A percentile compares a stretch with the other conserved stretches of the same genome.
These are phyloP conservation scores for Drosophila ironensis DNA, from an alignment of 1,140 invertebrate genomes.

Conservation along the genomic window DNA sequence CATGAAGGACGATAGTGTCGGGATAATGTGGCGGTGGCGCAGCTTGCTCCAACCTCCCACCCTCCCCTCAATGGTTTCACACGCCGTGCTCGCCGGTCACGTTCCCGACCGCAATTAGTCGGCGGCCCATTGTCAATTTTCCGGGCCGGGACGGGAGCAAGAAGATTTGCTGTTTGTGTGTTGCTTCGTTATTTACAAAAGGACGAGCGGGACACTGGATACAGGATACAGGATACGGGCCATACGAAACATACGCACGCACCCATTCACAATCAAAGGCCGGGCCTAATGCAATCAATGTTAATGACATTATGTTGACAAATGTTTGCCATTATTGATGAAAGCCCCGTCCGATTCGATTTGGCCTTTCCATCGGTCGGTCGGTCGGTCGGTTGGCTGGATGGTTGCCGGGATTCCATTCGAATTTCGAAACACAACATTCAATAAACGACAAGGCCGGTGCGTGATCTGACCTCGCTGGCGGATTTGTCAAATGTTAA, in stretches of 20 bases:
- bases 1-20: conserved; percentile 11
- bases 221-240: not conserved
- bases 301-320: conserved; percentile 80
- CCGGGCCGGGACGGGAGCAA: not conserved
- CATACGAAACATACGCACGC: conserved; percentile 3
- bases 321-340: conserved; percentile 79
- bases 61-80: not conserved
- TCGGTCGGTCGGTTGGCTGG: too few relatives aligned
- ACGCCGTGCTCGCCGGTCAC: conserved; percentile 42
- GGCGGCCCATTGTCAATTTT: conserved; percentile 56
- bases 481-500: conserved; percentile 28
- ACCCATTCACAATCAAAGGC: conserved; percentile 66
- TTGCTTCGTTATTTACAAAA: conserved; percentile 68
- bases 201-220: conserved; percentile 16
- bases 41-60: too few relatives aligned
- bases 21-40: too few relatives aligned
- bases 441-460: too few relatives aligned
- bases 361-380: conserved; percentile 18
- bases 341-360: conserved; percentile 44
- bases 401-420: not conserved
- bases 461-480: conserved; percentile 17
- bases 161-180: conserved; percentile 14
- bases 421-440: too few relatives aligned
- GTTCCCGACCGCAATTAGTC: conserved; percentile 72
- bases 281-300: conserved; percentile 74